These are phyloP conservation scores for Himalopsyche japonica DNA, from an alignment of 2,888 invertebrate species.

Conservation along the genomic window DNA sequence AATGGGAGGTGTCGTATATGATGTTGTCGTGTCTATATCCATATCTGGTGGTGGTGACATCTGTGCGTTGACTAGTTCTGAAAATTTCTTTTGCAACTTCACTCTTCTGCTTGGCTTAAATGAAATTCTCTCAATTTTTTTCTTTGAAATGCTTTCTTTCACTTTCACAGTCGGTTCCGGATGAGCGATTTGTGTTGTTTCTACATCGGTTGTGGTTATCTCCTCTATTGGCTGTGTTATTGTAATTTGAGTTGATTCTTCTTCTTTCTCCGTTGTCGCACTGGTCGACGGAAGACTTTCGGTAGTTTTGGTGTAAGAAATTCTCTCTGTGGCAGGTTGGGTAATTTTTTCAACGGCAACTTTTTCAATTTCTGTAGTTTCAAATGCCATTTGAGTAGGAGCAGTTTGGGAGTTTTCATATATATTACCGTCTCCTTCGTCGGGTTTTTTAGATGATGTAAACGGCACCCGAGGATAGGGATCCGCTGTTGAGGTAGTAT, in stretches of 20 bases:
- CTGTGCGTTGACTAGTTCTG: conserved; percentile 48
- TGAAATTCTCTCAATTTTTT: conserved; percentile 15
- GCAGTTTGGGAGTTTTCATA: not conserved
- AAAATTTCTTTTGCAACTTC: conserved; percentile 41
- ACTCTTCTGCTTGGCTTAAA: conserved; percentile 26
- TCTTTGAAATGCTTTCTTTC: not conserved
- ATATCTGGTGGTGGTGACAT: conserved; percentile 45
- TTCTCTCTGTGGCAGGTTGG: not conserved
- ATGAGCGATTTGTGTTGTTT: conserved; percentile 3
- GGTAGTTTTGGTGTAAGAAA: not conserved
- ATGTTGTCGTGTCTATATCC: conserved; percentile 41
- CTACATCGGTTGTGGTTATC: not conserved
- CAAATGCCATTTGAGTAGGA: not conserved
- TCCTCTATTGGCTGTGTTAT: not conserved
- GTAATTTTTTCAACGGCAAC: conserved; percentile 27
- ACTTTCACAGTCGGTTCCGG: not conserved
- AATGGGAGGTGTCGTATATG: conserved; percentile 43
- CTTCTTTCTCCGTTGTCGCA: not conserved
- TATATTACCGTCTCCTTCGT: not conserved
- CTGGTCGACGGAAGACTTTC: not conserved
- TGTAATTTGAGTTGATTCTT: not conserved
- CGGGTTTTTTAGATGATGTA: conserved; percentile 42
- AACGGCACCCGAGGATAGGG: conserved; percentile 51
- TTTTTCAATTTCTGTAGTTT: conserved; percentile 26
- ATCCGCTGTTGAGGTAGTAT: conserved; percentile 45